Conservation (phyloP, 30 jellyfish, hydroid and myxozoan genomes). For the Cassiopea andromeda region DNA sequence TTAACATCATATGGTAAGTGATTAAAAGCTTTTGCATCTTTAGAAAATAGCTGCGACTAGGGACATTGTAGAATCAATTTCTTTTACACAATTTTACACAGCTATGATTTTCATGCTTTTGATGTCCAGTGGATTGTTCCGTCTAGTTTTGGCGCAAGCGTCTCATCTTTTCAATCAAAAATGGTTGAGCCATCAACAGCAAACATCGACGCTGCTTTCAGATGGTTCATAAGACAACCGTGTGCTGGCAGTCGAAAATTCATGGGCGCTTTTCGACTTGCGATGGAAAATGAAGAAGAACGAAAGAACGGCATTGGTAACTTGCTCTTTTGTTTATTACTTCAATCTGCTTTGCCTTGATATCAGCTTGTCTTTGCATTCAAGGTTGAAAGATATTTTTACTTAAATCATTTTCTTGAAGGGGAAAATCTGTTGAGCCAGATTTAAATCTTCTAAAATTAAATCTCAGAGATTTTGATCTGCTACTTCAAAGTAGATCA, state of each 20-base stretch:
- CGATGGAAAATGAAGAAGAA: constrained; percentile 73
- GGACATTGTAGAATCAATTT: too few relatives aligned
- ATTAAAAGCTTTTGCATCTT: neutral
- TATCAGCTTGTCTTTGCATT: neutral
- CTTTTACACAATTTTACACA: too few relatives aligned
- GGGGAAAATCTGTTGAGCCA: too few relatives aligned
- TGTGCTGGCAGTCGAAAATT: constrained; percentile 85
- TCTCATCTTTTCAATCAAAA: constrained; percentile 53
- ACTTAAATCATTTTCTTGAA: too few relatives aligned
- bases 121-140: constrained; percentile 1
- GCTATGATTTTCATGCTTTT: too few relatives aligned
- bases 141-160: constrained; percentile 70
- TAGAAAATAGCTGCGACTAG: neutral
- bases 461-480: too few relatives aligned
- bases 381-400: too few relatives aligned
- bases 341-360: neutral
- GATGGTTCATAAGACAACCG: constrained; percentile 81
- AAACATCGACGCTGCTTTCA: constrained; percentile 74
- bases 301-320: constrained; percentile 71
- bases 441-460: too few relatives aligned
- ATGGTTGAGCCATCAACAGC: constrained; percentile 64
- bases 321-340: neutral
- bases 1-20: constrained; percentile 85
- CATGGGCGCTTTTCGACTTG: constrained; percentile 83
- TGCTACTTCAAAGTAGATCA: too few relatives aligned